Evolutionary conservation across 2,113 vertebrate genomes (phyloP), one percentile per base, ranked within the genome.

Genomic region (Cepphus grylle): DNA sequence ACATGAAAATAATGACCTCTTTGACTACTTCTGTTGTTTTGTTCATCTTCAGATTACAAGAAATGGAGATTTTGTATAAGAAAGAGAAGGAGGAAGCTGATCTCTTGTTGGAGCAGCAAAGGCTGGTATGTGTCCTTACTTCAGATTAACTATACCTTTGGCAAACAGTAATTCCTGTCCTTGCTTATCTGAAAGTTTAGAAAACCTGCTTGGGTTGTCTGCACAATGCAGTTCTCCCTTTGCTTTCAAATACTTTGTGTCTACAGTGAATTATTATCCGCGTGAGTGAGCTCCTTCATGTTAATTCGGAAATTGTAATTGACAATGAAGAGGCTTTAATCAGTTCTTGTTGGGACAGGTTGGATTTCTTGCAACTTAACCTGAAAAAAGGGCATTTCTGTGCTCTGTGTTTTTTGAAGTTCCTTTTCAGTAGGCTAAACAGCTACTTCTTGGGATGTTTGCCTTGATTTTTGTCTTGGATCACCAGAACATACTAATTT

Each of bases 1-100:
- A 3, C 3, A 2, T 14, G 30, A 81, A 66, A 59, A 42, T 29
- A 21, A n/a, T 73, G 38, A 58, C 12, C 53, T 74, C 58, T 76
- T 23, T 86, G 71, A 50, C 82, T 67, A 27, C 27, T 84, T 81
- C 36, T 95, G 17, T 82, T 65, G 40, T 61, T 59, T 58, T 95
- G 45, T 74, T 65, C 82, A 7, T 85, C 43, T 74, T 19, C 96
- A 99, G 99, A 90, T 98, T 99, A 55, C 99, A 99, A 89, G 99
- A 99, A 96, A 99, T 99, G 99, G 99, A 99, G 97, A 99, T 99
- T 93, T 97, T 99, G 12, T 99, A 99, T 97, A 99, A 99, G 96
- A 99, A 99, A 65, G 99, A 99, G 93, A 99, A 99, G 77, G 99
- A 99, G 70, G 99, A 99, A 97, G 99, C 99, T 9, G 99, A 99